phyloP scores from a whole-genome alignment of 2,888 invertebrate genomes.

The Cryptocephalus moraei region DNA sequence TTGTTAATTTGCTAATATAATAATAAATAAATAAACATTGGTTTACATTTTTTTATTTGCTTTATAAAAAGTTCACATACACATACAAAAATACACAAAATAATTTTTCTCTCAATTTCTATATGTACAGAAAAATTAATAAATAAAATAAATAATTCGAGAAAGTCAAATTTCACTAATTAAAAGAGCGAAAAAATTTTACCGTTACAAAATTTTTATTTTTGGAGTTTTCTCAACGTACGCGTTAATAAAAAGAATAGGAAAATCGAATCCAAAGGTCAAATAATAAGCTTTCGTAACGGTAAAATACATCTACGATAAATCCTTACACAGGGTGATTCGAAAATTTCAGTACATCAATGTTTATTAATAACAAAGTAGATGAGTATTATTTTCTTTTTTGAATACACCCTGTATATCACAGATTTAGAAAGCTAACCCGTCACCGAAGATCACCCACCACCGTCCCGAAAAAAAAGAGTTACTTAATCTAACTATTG shows the following conservation, averaged over 20 bases:
- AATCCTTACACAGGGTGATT: slow-evolving; percentile 14
- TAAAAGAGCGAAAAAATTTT: background rate
- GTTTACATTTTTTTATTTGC: background rate
- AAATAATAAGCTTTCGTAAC: slow-evolving; percentile 20
- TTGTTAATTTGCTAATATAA: no score
- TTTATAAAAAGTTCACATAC: background rate
- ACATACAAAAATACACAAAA: background rate
- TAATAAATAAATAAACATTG: no score
- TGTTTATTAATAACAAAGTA: background rate
- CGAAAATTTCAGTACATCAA: slow-evolving; percentile 6
- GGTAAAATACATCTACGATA: slow-evolving; percentile 19
- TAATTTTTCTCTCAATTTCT: slow-evolving; percentile 2
- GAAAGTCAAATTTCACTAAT: background rate
- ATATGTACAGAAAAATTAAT: slow-evolving; percentile 6
- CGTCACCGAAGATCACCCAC: slow-evolving; percentile 27
- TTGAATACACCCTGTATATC: slow-evolving; percentile 11
- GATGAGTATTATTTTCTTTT: slow-evolving; percentile 1
- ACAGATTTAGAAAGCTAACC: slow-evolving; percentile 19
- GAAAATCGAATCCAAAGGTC: background rate
- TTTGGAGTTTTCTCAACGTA: no score
- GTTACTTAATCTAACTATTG: slow-evolving; percentile 15
- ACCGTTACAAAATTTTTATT: slow-evolving; percentile 3
- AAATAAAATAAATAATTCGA: slow-evolving; percentile 6
- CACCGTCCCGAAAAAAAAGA: slow-evolving; percentile 31
- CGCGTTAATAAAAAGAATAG: background rate